Conservation (phyloP, 2,113 vertebrate genomes). For the Osmerus mordax region DNA sequence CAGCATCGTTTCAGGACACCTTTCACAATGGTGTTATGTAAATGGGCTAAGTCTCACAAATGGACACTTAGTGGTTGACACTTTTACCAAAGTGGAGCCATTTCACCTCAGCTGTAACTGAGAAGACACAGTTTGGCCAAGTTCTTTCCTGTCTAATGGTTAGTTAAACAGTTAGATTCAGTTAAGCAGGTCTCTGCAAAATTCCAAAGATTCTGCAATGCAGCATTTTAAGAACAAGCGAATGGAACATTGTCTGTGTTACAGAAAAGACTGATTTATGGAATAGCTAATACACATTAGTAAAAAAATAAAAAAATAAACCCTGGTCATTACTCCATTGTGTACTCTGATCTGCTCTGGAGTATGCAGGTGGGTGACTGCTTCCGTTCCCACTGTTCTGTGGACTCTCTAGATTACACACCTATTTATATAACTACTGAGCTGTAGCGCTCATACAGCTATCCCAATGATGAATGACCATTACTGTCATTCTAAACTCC, state of each 20-base stretch:
- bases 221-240: slow-evolving; percentile 1
- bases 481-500: background rate
- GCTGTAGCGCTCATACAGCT: background rate
- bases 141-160: slow-evolving; percentile 16
- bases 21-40: slow-evolving; percentile 30
- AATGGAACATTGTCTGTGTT: background rate
- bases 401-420: background rate
- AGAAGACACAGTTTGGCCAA: background rate
- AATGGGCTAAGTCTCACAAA: background rate
- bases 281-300: too few species aligned
- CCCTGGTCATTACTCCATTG: too few species aligned
- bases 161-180: slow-evolving; percentile 36
- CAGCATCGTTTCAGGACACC: slow-evolving; percentile 58
- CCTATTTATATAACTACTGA: background rate
- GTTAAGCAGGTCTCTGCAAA: slow-evolving; percentile 18
- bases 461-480: background rate
- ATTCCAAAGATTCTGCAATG: slow-evolving; percentile 17
- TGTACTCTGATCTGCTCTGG: background rate
- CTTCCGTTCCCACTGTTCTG: background rate
- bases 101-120: background rate
- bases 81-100: background rate
- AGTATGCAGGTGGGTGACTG: background rate
- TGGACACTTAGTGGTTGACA: slow-evolving; percentile 13
- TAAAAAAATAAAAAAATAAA: too few species aligned
- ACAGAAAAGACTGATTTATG: too few species aligned